These are phyloP conservation scores for Drosophila conformis DNA, from an alignment of 2,888 invertebrate genomes.

Conservation along the genomic window DNA sequence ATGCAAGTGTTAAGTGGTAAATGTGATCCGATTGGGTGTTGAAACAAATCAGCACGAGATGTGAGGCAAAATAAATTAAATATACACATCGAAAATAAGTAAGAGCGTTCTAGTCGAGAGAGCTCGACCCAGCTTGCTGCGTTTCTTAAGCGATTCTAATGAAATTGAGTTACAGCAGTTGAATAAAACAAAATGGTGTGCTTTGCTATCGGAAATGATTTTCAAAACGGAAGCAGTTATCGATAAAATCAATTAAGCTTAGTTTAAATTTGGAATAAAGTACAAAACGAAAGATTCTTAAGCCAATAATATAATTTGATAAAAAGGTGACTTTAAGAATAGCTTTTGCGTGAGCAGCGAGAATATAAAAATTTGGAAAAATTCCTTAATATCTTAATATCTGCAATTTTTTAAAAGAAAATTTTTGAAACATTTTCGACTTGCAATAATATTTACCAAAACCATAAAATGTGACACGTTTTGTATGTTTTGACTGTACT, in stretches of 20 bases:
- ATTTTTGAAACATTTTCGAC: not conserved
- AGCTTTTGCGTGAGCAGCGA: not conserved
- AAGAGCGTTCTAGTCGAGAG: not conserved
- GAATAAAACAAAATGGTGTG: not conserved
- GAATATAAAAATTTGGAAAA: not conserved
- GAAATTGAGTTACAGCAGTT: not conserved
- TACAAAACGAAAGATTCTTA: not conserved
- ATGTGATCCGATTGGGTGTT: slow-evolving; percentile 14
- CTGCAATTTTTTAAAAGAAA: not conserved
- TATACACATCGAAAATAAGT: not conserved
- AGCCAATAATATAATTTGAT: not conserved
- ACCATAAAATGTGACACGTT: slow-evolving; percentile 40
- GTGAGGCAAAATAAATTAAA: slow-evolving; percentile 4
- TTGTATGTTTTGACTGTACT: slow-evolving; percentile 45
- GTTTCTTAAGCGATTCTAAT: not conserved
- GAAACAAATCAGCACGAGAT: slow-evolving; percentile 17
- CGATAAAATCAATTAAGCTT: not conserved
- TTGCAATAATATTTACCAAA: slow-evolving; percentile 33
- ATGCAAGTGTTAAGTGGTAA: slow-evolving; percentile 7
- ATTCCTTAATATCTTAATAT: not conserved
- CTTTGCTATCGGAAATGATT: not conserved
- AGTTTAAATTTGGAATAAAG: not conserved
- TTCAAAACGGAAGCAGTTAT: not conserved
- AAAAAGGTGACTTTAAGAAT: not conserved
- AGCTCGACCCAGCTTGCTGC: not conserved